Base-by-base conservation (phyloP, 1,140 invertebrate genomes). In the Aphaenogaster ashmeadi region DNA sequence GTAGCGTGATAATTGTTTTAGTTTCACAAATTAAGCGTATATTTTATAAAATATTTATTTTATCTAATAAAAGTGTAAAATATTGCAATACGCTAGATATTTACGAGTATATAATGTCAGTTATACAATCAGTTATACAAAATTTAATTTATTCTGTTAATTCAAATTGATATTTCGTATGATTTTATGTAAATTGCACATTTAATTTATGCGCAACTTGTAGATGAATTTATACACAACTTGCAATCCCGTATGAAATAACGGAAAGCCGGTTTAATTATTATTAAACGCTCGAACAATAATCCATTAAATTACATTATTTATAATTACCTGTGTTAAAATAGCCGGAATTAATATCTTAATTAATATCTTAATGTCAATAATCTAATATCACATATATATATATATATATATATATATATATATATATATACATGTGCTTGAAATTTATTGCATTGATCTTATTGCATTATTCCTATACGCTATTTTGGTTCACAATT, bases 271-370 rank as follows among this genome's bases (percentile, higher is more conserved):
- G 18, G 41, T 74, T 60, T 60, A 60, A 60, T 74, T 74, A 74
- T 58, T 56, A 81, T 81, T 47, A 27, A 27, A 69, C 4, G 33
- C 33, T 3, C 36, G 15, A 36, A n/a, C 3, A 47, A 21, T 64
- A 64, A 47, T 79, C 56, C 9, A 21, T 81, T 56, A 56, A 71
- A 71, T 41, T 38, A 27, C 44, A n/a, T 67, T 58, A 56, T 36
- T 33, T 67, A 58, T 38, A 56, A 81, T 81, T 81, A 71, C 21
- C 15, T 33, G 9, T 27, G 15, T 71, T 71, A 44, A 81, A 81
- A 71, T 54, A 44, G 44, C 38, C 64, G 27, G 38, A 71, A 81
- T 71, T 71, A 56, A 33, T 81, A 71, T 71, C 11, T 44, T 58
- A 71, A 81, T 71, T 71, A 56, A 33, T 81, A 71, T 71, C 11